phyloP scores from a whole-genome alignment of 2,797 vertebrate species.

The Euthynnus affinis region DNA sequence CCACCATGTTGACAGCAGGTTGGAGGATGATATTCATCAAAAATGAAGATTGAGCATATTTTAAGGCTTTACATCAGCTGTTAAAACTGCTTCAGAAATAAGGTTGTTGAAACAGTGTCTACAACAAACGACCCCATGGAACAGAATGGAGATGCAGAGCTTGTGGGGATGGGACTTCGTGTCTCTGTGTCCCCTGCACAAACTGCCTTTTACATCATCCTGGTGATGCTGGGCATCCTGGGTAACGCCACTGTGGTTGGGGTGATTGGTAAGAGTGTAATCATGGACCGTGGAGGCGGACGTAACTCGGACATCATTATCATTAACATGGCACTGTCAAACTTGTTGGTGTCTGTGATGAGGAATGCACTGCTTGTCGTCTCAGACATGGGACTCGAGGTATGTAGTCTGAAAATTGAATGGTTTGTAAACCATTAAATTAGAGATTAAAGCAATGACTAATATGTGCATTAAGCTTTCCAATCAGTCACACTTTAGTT shows the following conservation, averaged over 20 bases:
- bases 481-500: not conserved
- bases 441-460: not conserved
- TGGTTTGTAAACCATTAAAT: not conserved
- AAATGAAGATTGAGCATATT: slow-evolving; percentile 14
- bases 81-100: slow-evolving; percentile 19
- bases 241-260: slow-evolving; percentile 82
- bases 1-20: slow-evolving; percentile 9
- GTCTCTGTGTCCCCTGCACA: slow-evolving; percentile 62
- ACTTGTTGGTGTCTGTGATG: slow-evolving; percentile 84
- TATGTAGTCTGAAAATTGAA: slow-evolving; percentile 41
- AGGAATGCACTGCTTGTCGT: slow-evolving; percentile 85
- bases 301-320: slow-evolving; percentile 87
- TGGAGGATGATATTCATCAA: slow-evolving; percentile 17
- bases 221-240: slow-evolving; percentile 83
- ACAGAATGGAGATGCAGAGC: not conserved
- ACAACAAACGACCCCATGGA: not conserved
- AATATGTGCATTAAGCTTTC: not conserved
- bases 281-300: slow-evolving; percentile 61
- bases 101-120: not conserved
- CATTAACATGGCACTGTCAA: slow-evolving; percentile 87
- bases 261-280: slow-evolving; percentile 80
- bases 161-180: slow-evolving; percentile 68
- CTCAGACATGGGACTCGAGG: slow-evolving; percentile 83
- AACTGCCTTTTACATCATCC: slow-evolving; percentile 74
- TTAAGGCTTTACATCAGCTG: slow-evolving; percentile 4